Evolutionary conservation across 2,797 vertebrate species (phyloP).

Genomic region (Clarias fuscus): DNA sequence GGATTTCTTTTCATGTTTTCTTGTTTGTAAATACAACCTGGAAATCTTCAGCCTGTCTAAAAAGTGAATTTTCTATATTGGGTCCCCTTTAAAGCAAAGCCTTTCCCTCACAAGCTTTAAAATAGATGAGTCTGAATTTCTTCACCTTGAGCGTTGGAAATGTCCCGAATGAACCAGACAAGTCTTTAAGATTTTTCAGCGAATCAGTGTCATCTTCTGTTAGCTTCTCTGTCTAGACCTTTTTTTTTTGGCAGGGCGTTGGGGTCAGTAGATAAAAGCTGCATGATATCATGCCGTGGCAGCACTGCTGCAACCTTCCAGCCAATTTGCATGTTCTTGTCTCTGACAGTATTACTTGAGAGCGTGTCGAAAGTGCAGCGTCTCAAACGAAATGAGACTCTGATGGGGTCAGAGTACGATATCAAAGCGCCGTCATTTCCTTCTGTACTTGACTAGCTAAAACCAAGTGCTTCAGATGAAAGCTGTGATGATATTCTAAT

Average conservation of each 20-base stretch:
- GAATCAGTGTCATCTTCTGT: constrained; percentile 36
- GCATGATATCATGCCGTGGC: constrained; percentile 20
- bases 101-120: neutral
- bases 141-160: constrained; percentile 28
- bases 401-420: constrained; percentile 6
- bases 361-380: neutral
- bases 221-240: constrained; percentile 14
- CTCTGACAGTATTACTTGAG: neutral
- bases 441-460: constrained; percentile 2
- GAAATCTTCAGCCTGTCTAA: no score
- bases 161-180: constrained; percentile 8
- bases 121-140: neutral
- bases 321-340: neutral
- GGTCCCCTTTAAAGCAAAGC: neutral
- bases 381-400: constrained; percentile 18
- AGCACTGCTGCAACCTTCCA: neutral
- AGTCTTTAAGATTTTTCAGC: constrained; percentile 12
- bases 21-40: no score
- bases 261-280: neutral
- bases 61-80: no score
- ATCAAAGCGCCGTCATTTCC: constrained; percentile 3
- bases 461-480: constrained; percentile 4
- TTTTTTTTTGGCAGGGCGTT: neutral
- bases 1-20: no score
- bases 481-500: constrained; percentile 1